Percentiles rank a stretch among this genome's conserved stretches.
Conservation (phyloP, 2,888 invertebrate genomes). For the Gasteruption jaculator region DNA sequence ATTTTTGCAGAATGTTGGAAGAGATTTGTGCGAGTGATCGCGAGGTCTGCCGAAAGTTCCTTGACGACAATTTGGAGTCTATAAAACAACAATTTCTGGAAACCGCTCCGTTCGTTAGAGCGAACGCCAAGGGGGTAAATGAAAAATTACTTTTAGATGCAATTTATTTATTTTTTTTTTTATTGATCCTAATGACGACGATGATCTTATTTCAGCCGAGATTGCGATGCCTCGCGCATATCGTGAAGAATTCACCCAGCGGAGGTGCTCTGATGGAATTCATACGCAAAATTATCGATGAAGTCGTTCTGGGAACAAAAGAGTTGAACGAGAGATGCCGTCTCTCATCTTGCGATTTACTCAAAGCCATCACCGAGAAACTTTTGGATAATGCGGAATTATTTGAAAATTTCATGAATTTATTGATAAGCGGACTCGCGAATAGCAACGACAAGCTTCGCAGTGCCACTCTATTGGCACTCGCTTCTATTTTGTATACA, state of each 20-base stretch:
- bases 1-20: conserved; percentile 58
- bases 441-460: conserved; percentile 61
- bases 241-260: conserved; percentile 65
- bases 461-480: conserved; percentile 71
- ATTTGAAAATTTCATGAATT: conserved; percentile 65
- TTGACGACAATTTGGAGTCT: too few relatives aligned
- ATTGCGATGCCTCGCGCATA: conserved; percentile 64
- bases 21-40: conserved; percentile 64
- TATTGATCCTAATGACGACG: too few relatives aligned
- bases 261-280: conserved; percentile 64
- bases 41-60: conserved; percentile 59
- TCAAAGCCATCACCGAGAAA: conserved; percentile 68
- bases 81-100: conserved; percentile 63
- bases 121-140: conserved; percentile 63
- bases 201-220: too few relatives aligned
- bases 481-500: conserved; percentile 71
- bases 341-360: conserved; percentile 69
- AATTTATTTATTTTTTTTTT: conserved; percentile 8
- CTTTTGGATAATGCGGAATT: conserved; percentile 57
- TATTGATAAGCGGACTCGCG: conserved; percentile 71
- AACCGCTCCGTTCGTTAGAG: conserved; percentile 61
- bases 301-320: conserved; percentile 78
- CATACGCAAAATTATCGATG: conserved; percentile 70
- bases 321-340: conserved; percentile 81
- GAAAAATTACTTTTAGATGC: neutral